These are phyloP conservation scores for Tillus elongatus DNA, from an alignment of 2,888 invertebrate species.

Conservation along the genomic window DNA sequence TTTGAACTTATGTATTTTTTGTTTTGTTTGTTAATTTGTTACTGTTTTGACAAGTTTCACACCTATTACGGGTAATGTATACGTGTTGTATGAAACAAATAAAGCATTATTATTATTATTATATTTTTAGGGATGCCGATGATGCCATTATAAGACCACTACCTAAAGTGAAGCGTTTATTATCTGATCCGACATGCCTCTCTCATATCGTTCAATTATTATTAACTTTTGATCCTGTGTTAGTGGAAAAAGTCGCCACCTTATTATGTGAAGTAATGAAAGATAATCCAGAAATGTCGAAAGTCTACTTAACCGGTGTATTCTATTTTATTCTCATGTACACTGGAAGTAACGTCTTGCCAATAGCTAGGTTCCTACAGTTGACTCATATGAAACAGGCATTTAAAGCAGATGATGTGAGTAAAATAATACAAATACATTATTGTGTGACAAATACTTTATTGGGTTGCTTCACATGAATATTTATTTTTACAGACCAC, in stretches of 20 bases:
- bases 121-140: conserved; percentile 65
- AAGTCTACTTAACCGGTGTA: conserved; percentile 88
- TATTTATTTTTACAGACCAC: conserved; percentile 34
- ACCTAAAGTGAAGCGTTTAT: conserved; percentile 79
- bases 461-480: too few relatives aligned
- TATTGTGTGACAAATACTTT: too few relatives aligned
- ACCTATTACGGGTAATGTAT: too few relatives aligned
- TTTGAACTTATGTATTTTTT: too few relatives aligned
- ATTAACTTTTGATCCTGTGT: conserved; percentile 92
- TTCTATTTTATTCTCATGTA: conserved; percentile 99
- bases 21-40: too few relatives aligned
- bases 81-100: too few relatives aligned
- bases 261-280: conserved; percentile 81
- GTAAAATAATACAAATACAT: conserved; percentile 24
- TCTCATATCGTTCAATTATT: conserved; percentile 93
- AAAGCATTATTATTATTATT: neutral
- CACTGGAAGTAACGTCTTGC: conserved; percentile 94
- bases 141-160: conserved; percentile 94
- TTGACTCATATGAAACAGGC: conserved; percentile 94
- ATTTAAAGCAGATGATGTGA: conserved; percentile 82
- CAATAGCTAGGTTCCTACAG: conserved; percentile 88
- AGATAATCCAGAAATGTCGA: conserved; percentile 92
- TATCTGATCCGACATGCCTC: conserved; percentile 81
- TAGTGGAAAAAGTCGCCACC: conserved; percentile 93
- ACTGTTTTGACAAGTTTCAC: too few relatives aligned